These are phyloP conservation scores for Melanotaenia pygmaea DNA, from an alignment of 2,797 vertebrate species.

Conservation along the genomic window DNA sequence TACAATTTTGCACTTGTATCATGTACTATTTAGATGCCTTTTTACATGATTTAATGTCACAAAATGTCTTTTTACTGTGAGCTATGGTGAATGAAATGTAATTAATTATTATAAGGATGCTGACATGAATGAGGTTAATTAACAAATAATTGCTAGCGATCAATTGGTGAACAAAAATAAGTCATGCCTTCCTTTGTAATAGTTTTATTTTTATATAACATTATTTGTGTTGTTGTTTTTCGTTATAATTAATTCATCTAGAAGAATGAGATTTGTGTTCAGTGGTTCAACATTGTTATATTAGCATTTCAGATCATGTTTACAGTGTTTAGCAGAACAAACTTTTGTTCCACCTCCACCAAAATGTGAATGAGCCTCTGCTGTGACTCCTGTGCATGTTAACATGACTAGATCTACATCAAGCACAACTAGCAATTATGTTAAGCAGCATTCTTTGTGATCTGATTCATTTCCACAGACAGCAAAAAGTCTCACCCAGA, in stretches of 20 bases:
- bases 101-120: conserved; percentile 35
- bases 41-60: conserved; percentile 73
- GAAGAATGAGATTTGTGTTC: conserved; percentile 34
- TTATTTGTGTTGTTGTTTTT: conserved; percentile 34
- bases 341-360: conserved; percentile 60
- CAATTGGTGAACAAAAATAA: conserved; percentile 42
- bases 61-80: conserved; percentile 63
- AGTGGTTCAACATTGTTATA: conserved; percentile 30
- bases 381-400: conserved; percentile 51
- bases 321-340: conserved; percentile 63
- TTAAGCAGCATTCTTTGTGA: conserved; percentile 31
- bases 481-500: conserved; percentile 69
- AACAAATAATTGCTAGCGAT: conserved; percentile 37
- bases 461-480: conserved; percentile 34
- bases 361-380: conserved; percentile 72
- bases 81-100: conserved; percentile 49
- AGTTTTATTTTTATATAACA: conserved; percentile 50
- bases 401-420: conserved; percentile 36
- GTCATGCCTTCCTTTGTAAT: conserved; percentile 42
- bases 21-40: conserved; percentile 79
- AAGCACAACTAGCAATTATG: conserved; percentile 42
- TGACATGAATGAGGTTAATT: conserved; percentile 16
- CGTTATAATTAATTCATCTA: conserved; percentile 20
- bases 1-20: conserved; percentile 80
- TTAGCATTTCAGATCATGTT: conserved; percentile 59